Percentiles rank a stretch among this genome's conserved stretches.
Conservation (phyloP, 2,888 invertebrate genomes). For the Ophion ellenae region DNA sequence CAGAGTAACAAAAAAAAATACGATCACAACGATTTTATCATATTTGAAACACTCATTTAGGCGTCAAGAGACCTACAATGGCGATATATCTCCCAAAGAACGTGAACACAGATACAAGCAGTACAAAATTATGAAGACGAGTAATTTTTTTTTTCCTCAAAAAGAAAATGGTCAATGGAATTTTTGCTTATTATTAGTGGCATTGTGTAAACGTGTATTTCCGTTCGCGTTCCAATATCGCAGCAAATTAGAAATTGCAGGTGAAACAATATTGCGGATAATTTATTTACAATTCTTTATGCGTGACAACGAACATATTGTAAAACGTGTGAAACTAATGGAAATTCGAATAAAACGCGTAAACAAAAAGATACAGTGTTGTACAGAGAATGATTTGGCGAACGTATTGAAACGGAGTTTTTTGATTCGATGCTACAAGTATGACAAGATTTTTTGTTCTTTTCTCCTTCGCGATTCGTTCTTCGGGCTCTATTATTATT, state of each 20-base stretch:
- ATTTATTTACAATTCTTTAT: slow-evolving; percentile 61
- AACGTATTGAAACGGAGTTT: slow-evolving; percentile 45
- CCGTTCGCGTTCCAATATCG: slow-evolving; percentile 4
- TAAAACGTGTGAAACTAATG: slow-evolving; percentile 17
- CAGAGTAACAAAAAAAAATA: slow-evolving; percentile 38
- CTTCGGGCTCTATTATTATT: slow-evolving; percentile 4
- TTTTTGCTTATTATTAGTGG: not conserved
- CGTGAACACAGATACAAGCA: slow-evolving; percentile 38
- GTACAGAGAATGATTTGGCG: slow-evolving; percentile 39
- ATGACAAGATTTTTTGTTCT: slow-evolving; percentile 54
- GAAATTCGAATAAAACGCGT: slow-evolving; percentile 4
- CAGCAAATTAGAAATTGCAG: slow-evolving; percentile 21
- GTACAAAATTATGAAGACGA: slow-evolving; percentile 51
- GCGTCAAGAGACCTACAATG: slow-evolving; percentile 29
- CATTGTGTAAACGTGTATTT: not conserved
- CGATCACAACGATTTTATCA: slow-evolving; percentile 39
- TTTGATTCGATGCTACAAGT: slow-evolving; percentile 53
- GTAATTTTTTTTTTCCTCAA: not conserved
- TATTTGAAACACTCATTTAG: slow-evolving; percentile 32
- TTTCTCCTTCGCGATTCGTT: slow-evolving; percentile 22
- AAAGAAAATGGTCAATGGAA: slow-evolving; percentile 1
- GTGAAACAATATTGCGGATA: slow-evolving; percentile 40
- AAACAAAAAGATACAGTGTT: slow-evolving; percentile 29
- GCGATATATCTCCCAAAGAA: slow-evolving; percentile 37
- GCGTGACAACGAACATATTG: slow-evolving; percentile 35